Conservation (phyloP, 1,140 invertebrate genomes). For the Heliconius melpomene region DNA sequence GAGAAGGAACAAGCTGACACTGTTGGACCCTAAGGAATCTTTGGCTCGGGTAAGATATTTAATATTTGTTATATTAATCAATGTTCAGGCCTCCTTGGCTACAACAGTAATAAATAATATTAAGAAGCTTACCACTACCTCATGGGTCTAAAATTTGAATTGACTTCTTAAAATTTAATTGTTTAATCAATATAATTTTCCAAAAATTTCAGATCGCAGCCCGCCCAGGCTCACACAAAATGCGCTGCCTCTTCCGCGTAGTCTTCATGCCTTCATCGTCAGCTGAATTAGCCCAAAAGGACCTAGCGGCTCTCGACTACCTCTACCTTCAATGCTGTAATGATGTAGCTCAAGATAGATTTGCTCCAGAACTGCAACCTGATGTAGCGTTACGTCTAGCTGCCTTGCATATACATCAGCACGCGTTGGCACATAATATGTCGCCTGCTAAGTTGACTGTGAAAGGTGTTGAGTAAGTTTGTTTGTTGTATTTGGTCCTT, state of each 20-base stretch:
- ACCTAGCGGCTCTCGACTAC: slow-evolving; percentile 93
- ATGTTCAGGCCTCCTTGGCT: not conserved
- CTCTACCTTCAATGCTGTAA: slow-evolving; percentile 95
- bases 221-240: slow-evolving; percentile 92
- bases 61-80: not conserved
- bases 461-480: slow-evolving; percentile 92
- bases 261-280: slow-evolving; percentile 93
- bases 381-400: slow-evolving; percentile 92
- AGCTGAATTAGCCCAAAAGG: slow-evolving; percentile 89
- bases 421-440: slow-evolving; percentile 90
- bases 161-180: too few species aligned
- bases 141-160: too few species aligned
- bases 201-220: slow-evolving; percentile 88
- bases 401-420: slow-evolving; percentile 94
- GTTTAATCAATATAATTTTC: not conserved
- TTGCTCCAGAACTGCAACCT: slow-evolving; percentile 93
- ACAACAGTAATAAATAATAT: too few species aligned
- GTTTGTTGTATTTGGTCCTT: not conserved
- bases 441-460: slow-evolving; percentile 89
- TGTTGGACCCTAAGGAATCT: slow-evolving; percentile 91
- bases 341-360: slow-evolving; percentile 94
- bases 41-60: slow-evolving; percentile 87
- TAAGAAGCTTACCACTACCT: too few species aligned
- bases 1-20: slow-evolving; percentile 90
- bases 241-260: slow-evolving; percentile 93